phyloP scores from a whole-genome alignment of 1,140 invertebrate species.

The Trigoniulus corallinus region DNA sequence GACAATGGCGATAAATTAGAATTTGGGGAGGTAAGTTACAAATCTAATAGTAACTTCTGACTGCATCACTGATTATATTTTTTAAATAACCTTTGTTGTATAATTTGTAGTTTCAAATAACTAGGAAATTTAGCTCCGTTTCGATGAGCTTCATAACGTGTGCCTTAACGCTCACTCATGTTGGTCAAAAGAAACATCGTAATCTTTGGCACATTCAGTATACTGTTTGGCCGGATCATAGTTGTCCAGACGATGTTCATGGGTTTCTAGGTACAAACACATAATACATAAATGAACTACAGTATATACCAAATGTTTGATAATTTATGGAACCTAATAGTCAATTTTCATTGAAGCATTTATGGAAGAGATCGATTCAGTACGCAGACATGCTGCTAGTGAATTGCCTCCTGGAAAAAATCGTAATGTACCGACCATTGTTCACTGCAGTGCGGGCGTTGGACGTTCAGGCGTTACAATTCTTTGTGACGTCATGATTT shows the following conservation, averaged over 20 bases:
- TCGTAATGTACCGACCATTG: slow-evolving; percentile 46
- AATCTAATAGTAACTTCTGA: neutral
- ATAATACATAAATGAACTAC: neutral
- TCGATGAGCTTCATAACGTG: slow-evolving; percentile 30
- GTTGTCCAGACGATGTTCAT: slow-evolving; percentile 42
- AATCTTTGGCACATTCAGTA: slow-evolving; percentile 68
- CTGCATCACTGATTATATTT: neutral
- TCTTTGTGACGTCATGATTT: slow-evolving; percentile 55
- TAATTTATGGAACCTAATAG: neutral
- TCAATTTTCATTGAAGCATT: slow-evolving; percentile 35
- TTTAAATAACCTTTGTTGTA: slow-evolving; percentile 4
- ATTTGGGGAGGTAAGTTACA: slow-evolving; percentile 32
- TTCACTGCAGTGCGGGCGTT: slow-evolving; percentile 51
- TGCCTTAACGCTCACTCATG: slow-evolving; percentile 22
- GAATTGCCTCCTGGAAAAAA: slow-evolving; percentile 47
- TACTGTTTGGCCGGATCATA: slow-evolving; percentile 53
- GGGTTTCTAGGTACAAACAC: slow-evolving; percentile 30
- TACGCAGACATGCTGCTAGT: slow-evolving; percentile 41
- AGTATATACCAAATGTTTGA: too few relatives aligned
- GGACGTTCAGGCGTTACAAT: slow-evolving; percentile 58
- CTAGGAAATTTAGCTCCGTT: slow-evolving; percentile 25
- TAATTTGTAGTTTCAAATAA: slow-evolving; percentile 4
- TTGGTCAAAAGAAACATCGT: slow-evolving; percentile 25
- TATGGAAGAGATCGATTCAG: slow-evolving; percentile 65
- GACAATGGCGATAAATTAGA: slow-evolving; percentile 26